A percentile compares a stretch with the other conserved stretches of the same genome.
These are phyloP conservation scores for Platalea minor DNA, from an alignment of 2,797 vertebrate genomes.

Conservation along the genomic window DNA sequence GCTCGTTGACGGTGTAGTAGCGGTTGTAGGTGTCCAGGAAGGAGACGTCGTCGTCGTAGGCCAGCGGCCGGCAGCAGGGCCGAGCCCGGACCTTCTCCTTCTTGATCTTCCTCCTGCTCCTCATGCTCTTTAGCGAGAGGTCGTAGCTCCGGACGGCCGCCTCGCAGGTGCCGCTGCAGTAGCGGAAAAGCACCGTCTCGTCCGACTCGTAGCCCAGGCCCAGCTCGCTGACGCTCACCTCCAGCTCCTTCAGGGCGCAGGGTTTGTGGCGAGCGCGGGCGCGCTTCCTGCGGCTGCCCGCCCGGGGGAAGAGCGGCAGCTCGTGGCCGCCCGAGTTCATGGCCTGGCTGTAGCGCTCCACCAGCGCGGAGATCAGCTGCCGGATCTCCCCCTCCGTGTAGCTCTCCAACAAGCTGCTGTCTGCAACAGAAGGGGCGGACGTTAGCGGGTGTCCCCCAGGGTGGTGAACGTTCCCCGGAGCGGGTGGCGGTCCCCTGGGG, in stretches of 20 bases:
- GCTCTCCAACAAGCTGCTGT: slow-evolving; percentile 87
- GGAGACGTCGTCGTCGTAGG: slow-evolving; percentile 89
- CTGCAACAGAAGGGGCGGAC: slow-evolving; percentile 37
- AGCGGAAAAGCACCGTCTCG: slow-evolving; percentile 89
- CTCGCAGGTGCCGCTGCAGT: slow-evolving; percentile 92
- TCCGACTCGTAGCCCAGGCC: slow-evolving; percentile 91
- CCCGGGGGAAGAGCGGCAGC: slow-evolving; percentile 59
- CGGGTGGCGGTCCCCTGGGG: neutral
- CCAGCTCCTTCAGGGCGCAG: slow-evolving; percentile 85
- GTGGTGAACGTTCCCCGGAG: neutral
- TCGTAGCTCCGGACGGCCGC: slow-evolving; percentile 86
- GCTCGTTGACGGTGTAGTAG: slow-evolving; percentile 89
- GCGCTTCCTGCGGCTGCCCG: slow-evolving; percentile 82
- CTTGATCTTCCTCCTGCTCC: slow-evolving; percentile 75
- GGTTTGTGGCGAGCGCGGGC: slow-evolving; percentile 80
- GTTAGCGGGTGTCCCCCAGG: neutral
- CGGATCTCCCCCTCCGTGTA: slow-evolving; percentile 91
- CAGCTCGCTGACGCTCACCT: slow-evolving; percentile 90
- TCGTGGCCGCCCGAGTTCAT: slow-evolving; percentile 66
- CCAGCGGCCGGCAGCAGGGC: slow-evolving; percentile 90
- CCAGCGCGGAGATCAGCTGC: slow-evolving; percentile 82
- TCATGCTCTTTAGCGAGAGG: slow-evolving; percentile 86
- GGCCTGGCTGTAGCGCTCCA: slow-evolving; percentile 78
- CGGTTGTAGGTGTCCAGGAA: slow-evolving; percentile 86
- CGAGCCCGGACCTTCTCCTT: slow-evolving; percentile 83